A percentile compares a stretch with the other conserved stretches of the same genome.
These are phyloP conservation scores for Catocala sponsa DNA, from an alignment of 2,888 invertebrate genomes.

Conservation along the genomic window DNA sequence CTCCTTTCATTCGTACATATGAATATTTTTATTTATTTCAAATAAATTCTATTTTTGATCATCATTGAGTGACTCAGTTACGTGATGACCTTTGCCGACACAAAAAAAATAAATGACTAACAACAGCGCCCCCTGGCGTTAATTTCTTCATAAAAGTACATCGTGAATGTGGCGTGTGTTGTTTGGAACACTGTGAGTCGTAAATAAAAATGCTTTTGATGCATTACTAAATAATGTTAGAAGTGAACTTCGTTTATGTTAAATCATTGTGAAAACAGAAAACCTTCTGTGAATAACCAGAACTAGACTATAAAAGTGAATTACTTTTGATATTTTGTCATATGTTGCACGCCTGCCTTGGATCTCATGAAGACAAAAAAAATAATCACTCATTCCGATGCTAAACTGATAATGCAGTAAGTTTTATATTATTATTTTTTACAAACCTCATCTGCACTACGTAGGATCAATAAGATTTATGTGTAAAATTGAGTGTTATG, in stretches of 20 bases:
- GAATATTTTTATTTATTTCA: no score
- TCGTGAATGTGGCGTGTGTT: constrained; percentile 89
- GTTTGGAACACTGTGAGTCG: constrained; percentile 85
- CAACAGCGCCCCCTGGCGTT: constrained; percentile 74
- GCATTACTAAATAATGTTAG: constrained; percentile 66
- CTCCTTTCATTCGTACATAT: no score
- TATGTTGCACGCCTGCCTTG: constrained; percentile 87
- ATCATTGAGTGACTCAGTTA: neutral
- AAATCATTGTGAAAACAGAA: constrained; percentile 60
- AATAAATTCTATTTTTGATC: no score
- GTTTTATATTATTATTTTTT: constrained; percentile 65
- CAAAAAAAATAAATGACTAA: constrained; percentile 1
- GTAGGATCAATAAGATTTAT: constrained; percentile 29
- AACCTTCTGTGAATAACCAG: constrained; percentile 58
- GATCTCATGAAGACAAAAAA: constrained; percentile 85
- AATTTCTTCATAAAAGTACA: constrained; percentile 77
- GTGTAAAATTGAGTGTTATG: constrained; percentile 39
- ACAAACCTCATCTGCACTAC: constrained; percentile 36
- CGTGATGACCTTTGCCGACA: constrained; percentile 5
- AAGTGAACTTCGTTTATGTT: constrained; percentile 69
- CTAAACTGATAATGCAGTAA: constrained; percentile 85
- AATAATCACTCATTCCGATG: constrained; percentile 82
- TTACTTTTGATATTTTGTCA: constrained; percentile 81
- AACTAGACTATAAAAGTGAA: constrained; percentile 63
- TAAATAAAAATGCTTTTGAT: constrained; percentile 85